Base-by-base conservation (phyloP, 2,888 invertebrate species). In the Caenorhabditis sp. region DNA sequence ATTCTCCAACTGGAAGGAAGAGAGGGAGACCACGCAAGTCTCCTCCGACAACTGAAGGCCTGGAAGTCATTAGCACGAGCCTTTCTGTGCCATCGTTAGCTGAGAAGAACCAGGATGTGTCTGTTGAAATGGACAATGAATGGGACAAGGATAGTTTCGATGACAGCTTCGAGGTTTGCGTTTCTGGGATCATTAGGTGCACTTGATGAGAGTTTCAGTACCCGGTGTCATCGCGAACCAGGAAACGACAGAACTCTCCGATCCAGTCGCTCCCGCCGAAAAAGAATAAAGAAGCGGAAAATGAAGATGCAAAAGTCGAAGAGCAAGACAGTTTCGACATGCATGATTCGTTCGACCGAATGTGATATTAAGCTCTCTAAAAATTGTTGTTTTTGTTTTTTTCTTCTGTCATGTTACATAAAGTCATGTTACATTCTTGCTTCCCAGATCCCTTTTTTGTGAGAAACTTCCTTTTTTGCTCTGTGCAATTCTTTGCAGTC, bases 101-200 rank as follows among this genome's bases (percentile, higher is more conserved):
- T n/a, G n/a, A n/a, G n/a, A n/a, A n/a, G n/a, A n/a, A n/a, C n/a
- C n/a, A n/a, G n/a, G n/a, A n/a, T n/a, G n/a, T n/a, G n/a, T n/a
- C n/a, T n/a, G n/a, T n/a, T n/a, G n/a, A n/a, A n/a, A n/a, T n/a
- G 6, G n/a, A 32, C 11, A 32, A 24, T 6, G 17, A 24, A 26
- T 63, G 63, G 66, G 56, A 56, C 13, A 37, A 35, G 11, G 43
- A 50, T 11, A n/a, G 46, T 6, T n/a, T 56, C 1, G 56, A 66
- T 39, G 66, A 66, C 15, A 66, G 66, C 17, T 66, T 66, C 15
- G 56, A 66, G 15, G 66, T 66, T 5, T n/a, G 37, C 2, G 4
- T 43, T 20, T 37, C 9, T 26, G 8, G 6, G 22, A 22, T 11
- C 11, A 22, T 8, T 45, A 1, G 13, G 11, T 50, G 3, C 5